These are phyloP conservation scores for Podarcis cretensis DNA, from an alignment of 2,113 vertebrate genomes.

Conservation along the genomic window DNA sequence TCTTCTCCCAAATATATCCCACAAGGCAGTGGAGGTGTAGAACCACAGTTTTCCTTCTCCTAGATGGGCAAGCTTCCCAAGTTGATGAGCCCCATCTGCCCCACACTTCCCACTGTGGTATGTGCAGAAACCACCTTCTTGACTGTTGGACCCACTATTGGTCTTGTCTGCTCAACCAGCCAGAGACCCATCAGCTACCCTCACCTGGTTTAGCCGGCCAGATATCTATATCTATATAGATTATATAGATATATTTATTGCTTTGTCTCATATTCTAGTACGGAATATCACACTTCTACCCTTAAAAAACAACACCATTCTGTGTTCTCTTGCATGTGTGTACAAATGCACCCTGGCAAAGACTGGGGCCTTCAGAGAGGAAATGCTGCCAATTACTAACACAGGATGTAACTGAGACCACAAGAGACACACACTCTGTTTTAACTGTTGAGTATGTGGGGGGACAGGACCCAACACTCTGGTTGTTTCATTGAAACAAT, in stretches of 20 bases:
- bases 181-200: no score
- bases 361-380: slow-evolving; percentile 75
- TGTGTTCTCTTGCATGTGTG: slow-evolving; percentile 57
- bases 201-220: no score
- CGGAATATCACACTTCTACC: slow-evolving; percentile 17
- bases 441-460: slow-evolving; percentile 68
- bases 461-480: slow-evolving; percentile 51
- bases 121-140: no score
- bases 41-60: no score
- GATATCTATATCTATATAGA: no score
- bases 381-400: slow-evolving; percentile 80
- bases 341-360: slow-evolving; percentile 68
- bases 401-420: slow-evolving; percentile 83
- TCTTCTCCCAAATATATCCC: no score
- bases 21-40: no score
- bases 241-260: background rate
- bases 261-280: slow-evolving; percentile 48
- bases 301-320: background rate
- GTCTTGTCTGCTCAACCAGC: no score
- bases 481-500: slow-evolving; percentile 62
- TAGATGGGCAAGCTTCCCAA: no score
- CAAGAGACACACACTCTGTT: slow-evolving; percentile 76
- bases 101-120: no score
- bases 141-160: no score
- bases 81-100: no score